Conservation (phyloP, 2,113 vertebrate species). For the Notothenia rossii region DNA sequence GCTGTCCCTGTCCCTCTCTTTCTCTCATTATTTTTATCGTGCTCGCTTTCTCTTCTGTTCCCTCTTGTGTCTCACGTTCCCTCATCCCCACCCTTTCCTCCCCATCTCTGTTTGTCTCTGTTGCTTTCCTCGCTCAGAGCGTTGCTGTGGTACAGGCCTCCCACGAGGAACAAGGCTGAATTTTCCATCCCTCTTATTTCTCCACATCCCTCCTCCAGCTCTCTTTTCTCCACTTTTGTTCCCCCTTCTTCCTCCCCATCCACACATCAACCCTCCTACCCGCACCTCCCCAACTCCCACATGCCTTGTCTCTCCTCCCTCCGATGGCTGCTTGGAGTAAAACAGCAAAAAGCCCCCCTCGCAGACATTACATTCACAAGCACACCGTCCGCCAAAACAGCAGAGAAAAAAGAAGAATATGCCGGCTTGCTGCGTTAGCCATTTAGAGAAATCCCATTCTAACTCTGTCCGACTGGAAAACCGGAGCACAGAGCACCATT, state of each 20-base stretch:
- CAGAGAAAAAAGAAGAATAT: not conserved
- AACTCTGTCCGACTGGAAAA: constrained; percentile 64
- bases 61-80: constrained; percentile 67
- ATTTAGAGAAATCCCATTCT: constrained; percentile 75
- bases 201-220: constrained; percentile 69
- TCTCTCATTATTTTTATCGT: constrained; percentile 75
- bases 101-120: constrained; percentile 67
- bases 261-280: constrained; percentile 22
- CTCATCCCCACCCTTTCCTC: constrained; percentile 64
- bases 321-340: constrained; percentile 68
- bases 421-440: constrained; percentile 75
- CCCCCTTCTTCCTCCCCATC: constrained; percentile 24
- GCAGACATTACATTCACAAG: constrained; percentile 68
- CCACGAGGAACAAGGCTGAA: constrained; percentile 73
- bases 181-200: constrained; percentile 69
- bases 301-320: constrained; percentile 39
- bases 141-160: constrained; percentile 67
- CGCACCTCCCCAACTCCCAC: constrained; percentile 33
- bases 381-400: constrained; percentile 62
- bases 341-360: constrained; percentile 69
- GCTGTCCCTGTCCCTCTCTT: constrained; percentile 73
- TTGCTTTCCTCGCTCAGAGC: constrained; percentile 71
- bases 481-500: constrained; percentile 69
- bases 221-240: constrained; percentile 56
- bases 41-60: constrained; percentile 68